These are phyloP conservation scores for Pachyuromys duprasi DNA, from an alignment of 2,797 vertebrate genomes.

Conservation along the genomic window DNA sequence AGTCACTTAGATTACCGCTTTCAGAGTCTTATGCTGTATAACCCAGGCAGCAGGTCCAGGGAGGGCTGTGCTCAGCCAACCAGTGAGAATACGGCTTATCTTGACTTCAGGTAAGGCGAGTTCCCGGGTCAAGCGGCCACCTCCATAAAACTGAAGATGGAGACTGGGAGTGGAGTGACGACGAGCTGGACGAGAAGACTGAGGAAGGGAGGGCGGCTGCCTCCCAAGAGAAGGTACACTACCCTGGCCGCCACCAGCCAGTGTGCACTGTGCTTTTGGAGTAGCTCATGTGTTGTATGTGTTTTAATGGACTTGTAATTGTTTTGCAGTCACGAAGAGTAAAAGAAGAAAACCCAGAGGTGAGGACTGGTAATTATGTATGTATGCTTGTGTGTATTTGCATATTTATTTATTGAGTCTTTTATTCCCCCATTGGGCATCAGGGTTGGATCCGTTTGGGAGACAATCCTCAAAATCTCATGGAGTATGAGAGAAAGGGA, in stretches of 20 bases:
- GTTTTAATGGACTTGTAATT: constrained; percentile 77
- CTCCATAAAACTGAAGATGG: constrained; percentile 99
- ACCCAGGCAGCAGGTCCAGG: accelerated
- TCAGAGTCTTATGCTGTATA: neutral
- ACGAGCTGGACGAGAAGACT: constrained; percentile 96
- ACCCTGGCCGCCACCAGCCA: accelerated
- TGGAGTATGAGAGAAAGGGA: neutral
- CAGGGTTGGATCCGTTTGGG: neutral
- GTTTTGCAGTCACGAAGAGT: constrained; percentile 96
- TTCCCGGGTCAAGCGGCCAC: constrained; percentile 97
- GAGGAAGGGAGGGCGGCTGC: constrained; percentile 96
- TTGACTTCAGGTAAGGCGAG: constrained; percentile 93
- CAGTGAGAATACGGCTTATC: constrained; percentile 63
- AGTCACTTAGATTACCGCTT: neutral
- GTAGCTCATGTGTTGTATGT: neutral
- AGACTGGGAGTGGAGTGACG: constrained; percentile 99
- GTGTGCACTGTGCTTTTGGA: neutral
- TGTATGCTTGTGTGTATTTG: neutral
- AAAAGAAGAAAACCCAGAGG: constrained; percentile 91
- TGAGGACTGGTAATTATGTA: constrained; percentile 76
- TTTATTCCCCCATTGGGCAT: neutral
- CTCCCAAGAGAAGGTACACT: constrained; percentile 94
- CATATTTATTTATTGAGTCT: neutral
- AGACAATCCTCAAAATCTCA: neutral
- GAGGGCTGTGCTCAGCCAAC: neutral